Evolutionary conservation across 2,797 vertebrate species (phyloP).

Genomic region (Craterocephalus amniculus): DNA sequence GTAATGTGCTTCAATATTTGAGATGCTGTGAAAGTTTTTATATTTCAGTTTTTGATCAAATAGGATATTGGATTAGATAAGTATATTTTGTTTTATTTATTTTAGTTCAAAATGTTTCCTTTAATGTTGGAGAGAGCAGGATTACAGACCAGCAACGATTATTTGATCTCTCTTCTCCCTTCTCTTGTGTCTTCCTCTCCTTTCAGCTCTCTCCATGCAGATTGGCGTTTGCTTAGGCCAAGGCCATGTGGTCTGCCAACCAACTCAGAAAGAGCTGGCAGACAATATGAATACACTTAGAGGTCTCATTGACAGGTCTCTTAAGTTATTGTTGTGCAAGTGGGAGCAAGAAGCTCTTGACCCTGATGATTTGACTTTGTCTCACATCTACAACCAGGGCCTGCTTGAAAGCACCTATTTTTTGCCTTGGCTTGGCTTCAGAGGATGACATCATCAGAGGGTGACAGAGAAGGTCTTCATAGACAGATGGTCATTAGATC

Average conservation of each 20-base stretch:
- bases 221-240: constrained; percentile 62
- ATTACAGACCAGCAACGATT: constrained; percentile 39
- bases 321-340: constrained; percentile 60
- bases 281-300: constrained; percentile 60
- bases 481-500: constrained; percentile 76
- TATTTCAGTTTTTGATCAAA: no score
- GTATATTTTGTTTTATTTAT: no score
- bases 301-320: constrained; percentile 69
- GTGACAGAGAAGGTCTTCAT: constrained; percentile 75
- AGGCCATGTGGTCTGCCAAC: constrained; percentile 50
- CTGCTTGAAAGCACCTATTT: constrained; percentile 49
- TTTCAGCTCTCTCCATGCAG: constrained; percentile 58
- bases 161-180: constrained; percentile 32
- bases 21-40: no score
- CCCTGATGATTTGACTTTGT: constrained; percentile 53
- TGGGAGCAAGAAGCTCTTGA: constrained; percentile 71
- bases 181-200: constrained; percentile 41
- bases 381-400: constrained; percentile 38
- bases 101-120: constrained; percentile 23
- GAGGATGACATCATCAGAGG: constrained; percentile 56
- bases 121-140: constrained; percentile 44
- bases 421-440: constrained; percentile 58
- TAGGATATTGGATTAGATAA: no score
- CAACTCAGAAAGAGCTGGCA: constrained; percentile 65
- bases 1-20: no score